phyloP scores from a whole-genome alignment of 92 coral and sea anemone genomes.

The Epizoanthus scotinus region DNA sequence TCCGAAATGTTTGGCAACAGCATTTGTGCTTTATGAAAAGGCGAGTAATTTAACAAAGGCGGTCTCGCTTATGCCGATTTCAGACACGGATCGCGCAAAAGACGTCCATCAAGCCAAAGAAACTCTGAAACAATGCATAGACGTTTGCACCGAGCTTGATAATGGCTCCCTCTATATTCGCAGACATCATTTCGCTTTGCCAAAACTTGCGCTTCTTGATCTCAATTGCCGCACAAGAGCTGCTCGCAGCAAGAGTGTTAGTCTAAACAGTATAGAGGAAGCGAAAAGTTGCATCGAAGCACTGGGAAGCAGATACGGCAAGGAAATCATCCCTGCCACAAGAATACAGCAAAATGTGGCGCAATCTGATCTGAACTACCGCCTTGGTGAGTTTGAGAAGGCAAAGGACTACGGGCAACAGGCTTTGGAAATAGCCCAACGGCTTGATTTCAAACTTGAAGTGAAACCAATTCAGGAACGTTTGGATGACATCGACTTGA shows the following conservation, averaged over 20 bases:
- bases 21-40: slow-evolving; percentile 52
- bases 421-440: slow-evolving; percentile 48
- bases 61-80: slow-evolving; percentile 9
- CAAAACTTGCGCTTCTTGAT: slow-evolving; percentile 57
- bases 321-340: slow-evolving; percentile 46
- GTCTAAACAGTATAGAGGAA: slow-evolving; percentile 37
- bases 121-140: slow-evolving; percentile 46
- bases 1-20: slow-evolving; percentile 45
- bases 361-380: slow-evolving; percentile 35
- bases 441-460: slow-evolving; percentile 50
- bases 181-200: slow-evolving; percentile 53
- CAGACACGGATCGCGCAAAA: slow-evolving; percentile 21
- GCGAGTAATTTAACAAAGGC: slow-evolving; percentile 57
- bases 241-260: slow-evolving; percentile 36
- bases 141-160: slow-evolving; percentile 42
- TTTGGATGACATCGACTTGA: not conserved
- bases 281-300: slow-evolving; percentile 47
- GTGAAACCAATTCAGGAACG: slow-evolving; percentile 46
- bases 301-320: slow-evolving; percentile 20
- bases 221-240: slow-evolving; percentile 66
- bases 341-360: slow-evolving; percentile 47
- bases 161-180: slow-evolving; percentile 46
- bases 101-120: slow-evolving; percentile 29
- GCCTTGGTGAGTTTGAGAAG: slow-evolving; percentile 24
- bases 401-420: slow-evolving; percentile 23